Evolutionary conservation across 2,888 invertebrate species (phyloP), one percentile per base, ranked within the genome.

Genomic region (Melieria omissa): DNA sequence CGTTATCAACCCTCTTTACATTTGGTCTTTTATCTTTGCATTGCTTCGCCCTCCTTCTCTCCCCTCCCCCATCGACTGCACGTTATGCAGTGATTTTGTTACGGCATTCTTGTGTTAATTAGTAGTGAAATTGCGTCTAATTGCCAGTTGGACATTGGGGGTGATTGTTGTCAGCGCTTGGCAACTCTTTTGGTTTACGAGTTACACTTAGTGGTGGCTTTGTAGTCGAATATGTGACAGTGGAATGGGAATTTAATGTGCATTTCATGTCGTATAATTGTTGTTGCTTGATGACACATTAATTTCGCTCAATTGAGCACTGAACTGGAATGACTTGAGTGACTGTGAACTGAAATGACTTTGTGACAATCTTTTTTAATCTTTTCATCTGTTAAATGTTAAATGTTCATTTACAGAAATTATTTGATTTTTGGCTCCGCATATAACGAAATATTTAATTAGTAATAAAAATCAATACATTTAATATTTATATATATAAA

Each of bases 91-190:
- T 64, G 64, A 70, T 70, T 70, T 70, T 49, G 14, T 64, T 70
- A 64, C 52, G 64, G 70, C 70, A 70, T 70, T 65, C 49, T 45
- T 14, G 47, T 74, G 79, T 77, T 83, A 83, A 83, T 83, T 83
- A 82, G 77, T 74, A 76, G 65, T 73, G 57, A 74, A 76, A 75
- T 74, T 65, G 68, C 70, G 62, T 67, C 70, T 69, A 73, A 72
- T 71, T 73, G 71, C 70, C 72, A 66, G 75, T 76, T 67, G 78
- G 77, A 80, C 80, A 80, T 80, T 79, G 77, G 74, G 61, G 70
- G 72, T 74, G 73, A 72, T 61, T 61, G 58, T 58, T 61, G 60
- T 41, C 44, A 55, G 46, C 49, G 58, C 58, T 42, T 60, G 49
- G 12, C 9, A 14, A 47, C 57, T 12, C n/a, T 46, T 66, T 7